A percentile compares a stretch with the other conserved stretches of the same genome.
phyloP scores from a whole-genome alignment of 2,888 invertebrate species.

The Cryptus viduatorius region DNA sequence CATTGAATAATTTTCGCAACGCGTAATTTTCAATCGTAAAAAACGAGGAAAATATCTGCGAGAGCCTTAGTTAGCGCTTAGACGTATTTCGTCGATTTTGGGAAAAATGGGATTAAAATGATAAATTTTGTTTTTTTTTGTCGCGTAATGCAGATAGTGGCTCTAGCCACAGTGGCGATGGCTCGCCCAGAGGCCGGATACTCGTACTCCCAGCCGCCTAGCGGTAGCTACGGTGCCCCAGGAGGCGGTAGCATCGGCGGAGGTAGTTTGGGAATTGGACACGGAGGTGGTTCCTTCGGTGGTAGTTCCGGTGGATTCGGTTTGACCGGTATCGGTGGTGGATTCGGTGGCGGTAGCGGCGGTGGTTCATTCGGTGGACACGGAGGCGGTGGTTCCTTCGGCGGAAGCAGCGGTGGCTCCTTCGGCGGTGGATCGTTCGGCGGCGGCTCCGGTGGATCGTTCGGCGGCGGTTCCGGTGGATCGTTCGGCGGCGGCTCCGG shows the following conservation, averaged over 20 bases:
- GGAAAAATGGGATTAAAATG: not conserved
- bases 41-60: no score
- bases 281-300: conserved; percentile 62
- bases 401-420: conserved; percentile 80
- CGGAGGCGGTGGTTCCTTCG: conserved; percentile 61
- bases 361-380: conserved; percentile 85
- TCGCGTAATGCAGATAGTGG: conserved; percentile 80
- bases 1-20: no score
- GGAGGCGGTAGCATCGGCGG: conserved; percentile 72
- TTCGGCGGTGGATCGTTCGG: conserved; percentile 79
- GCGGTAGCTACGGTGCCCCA: conserved; percentile 80
- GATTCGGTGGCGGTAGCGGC: conserved; percentile 70
- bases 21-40: no score
- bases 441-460: conserved; percentile 71
- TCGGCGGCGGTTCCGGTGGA: conserved; percentile 69
- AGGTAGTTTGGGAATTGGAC: conserved; percentile 66
- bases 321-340: conserved; percentile 76
- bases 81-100: not conserved
- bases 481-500: conserved; percentile 64
- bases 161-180: conserved; percentile 82
- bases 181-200: conserved; percentile 84
- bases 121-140: not conserved
- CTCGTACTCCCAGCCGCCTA: conserved; percentile 77
- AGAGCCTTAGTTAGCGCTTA: no score
- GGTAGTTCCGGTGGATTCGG: conserved; percentile 67